Conservation (phyloP, 1,140 invertebrate species). For the Anthonomus grandis region DNA sequence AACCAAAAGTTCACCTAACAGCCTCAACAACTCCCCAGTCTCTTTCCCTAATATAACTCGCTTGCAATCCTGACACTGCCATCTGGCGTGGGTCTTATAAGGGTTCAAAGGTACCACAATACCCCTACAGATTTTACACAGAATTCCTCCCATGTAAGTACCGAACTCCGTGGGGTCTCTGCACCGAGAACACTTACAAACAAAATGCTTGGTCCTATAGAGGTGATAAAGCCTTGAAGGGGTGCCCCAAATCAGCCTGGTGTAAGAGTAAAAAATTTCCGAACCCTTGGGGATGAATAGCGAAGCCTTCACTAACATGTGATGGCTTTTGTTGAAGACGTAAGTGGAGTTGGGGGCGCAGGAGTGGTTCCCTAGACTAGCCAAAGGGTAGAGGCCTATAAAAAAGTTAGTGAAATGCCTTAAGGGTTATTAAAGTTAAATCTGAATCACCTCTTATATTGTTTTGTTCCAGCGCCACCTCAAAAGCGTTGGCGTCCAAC, state of each 20-base stretch:
- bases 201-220: constrained; percentile 69
- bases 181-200: constrained; percentile 61
- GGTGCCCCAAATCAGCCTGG: constrained; percentile 70
- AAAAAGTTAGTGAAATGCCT: constrained; percentile 2
- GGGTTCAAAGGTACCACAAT: constrained; percentile 49
- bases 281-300: constrained; percentile 60
- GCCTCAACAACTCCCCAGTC: constrained; percentile 42
- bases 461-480: constrained; percentile 53
- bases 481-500: constrained; percentile 73
- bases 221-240: constrained; percentile 62
- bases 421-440: background rate
- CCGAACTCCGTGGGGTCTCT: constrained; percentile 61
- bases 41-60: constrained; percentile 47
- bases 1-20: constrained; percentile 17
- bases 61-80: constrained; percentile 54
- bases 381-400: constrained; percentile 64
- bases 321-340: constrained; percentile 56
- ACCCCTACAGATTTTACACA: constrained; percentile 52
- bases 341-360: constrained; percentile 73
- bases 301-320: constrained; percentile 62
- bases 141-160: constrained; percentile 48
- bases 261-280: constrained; percentile 72
- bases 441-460: constrained; percentile 54
- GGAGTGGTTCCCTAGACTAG: constrained; percentile 70
- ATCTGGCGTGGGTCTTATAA: constrained; percentile 48